Evolutionary conservation across 1,140 invertebrate species (phyloP), one percentile per base, ranked within the genome.

Genomic region (Cydia amplana): DNA sequence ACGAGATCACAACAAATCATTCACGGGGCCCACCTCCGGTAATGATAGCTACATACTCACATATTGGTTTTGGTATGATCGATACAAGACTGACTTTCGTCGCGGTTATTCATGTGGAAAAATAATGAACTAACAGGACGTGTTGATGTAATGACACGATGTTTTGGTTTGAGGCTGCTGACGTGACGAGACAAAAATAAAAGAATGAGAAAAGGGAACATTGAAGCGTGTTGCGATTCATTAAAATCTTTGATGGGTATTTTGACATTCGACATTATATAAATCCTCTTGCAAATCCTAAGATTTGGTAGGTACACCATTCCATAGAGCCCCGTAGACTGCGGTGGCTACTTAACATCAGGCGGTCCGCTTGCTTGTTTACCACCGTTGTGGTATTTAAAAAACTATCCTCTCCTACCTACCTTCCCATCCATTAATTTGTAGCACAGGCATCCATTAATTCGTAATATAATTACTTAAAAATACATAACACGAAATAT

Each of bases 1-100:
- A 79, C 82, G 86, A 85, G 88, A 91, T 90, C 87, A 91, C 88
- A 90, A 92, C 91, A 92, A 92, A 92, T 91, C 88, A 91, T 90
- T 89, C 82, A 86, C 83, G 81, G 85, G 84, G 78, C 81, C 89
- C 88, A 90, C 89, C 89, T 92, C 84, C 82, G 82, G 83, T 91
- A 90, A 92, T 90, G 88, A 92, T 85, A 85, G 86, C 80, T 86
- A 83, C 87, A 85, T 85, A 18, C 55, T 60, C 55, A 60, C 65
- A 36, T 70, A 70, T 70, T 70, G 28, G 28, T 70, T 67, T 36
- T 70, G 23, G 64, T 65, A 65, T 65, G 64, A 65, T 32, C 65
- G 65, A 70, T 70, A 70, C 65, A 70, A 70, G 65, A 70, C 32
- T 40, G 65, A 70, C 65, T 70, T 70, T 70, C 65, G 32, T 70